These are phyloP conservation scores for Sebastes trivittatus DNA, from an alignment of 2,797 vertebrate species.

Conservation along the genomic window DNA sequence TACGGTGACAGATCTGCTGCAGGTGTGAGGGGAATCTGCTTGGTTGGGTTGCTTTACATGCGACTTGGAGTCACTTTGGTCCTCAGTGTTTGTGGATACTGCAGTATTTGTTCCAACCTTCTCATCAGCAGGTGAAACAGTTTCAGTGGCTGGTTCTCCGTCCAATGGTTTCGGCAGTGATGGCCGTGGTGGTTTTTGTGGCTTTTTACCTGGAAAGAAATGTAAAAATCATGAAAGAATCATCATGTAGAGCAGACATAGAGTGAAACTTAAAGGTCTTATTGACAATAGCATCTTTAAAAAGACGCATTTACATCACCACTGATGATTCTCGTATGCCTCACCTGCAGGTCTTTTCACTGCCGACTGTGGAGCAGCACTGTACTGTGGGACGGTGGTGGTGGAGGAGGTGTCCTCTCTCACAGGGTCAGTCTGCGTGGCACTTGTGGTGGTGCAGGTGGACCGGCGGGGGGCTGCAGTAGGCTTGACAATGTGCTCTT, in stretches of 20 bases:
- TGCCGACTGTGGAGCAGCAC: constrained; percentile 66
- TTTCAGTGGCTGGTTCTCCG: not conserved
- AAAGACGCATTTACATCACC: too few relatives aligned
- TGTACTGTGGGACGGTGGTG: constrained; percentile 71
- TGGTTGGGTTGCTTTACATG: constrained; percentile 8
- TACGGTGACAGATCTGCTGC: constrained; percentile 62
- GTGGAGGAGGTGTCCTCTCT: constrained; percentile 61
- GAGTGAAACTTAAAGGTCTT: not conserved
- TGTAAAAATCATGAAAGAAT: constrained; percentile 13
- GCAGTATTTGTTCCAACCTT: not conserved
- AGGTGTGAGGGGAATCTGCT: not conserved
- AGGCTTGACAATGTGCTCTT: constrained; percentile 83
- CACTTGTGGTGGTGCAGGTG: constrained; percentile 82
- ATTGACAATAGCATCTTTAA: too few relatives aligned
- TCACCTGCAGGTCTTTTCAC: constrained; percentile 76
- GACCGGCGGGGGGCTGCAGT: constrained; percentile 81
- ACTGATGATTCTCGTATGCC: not conserved
- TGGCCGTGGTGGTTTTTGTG: constrained; percentile 86
- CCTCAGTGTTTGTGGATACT: not conserved
- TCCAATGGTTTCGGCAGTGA: constrained; percentile 51
- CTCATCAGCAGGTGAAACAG: not conserved
- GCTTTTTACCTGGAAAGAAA: constrained; percentile 78
- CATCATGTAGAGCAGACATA: not conserved
- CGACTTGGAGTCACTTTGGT: constrained; percentile 11
- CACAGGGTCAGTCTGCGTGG: constrained; percentile 90